Evolutionary conservation across 2,797 vertebrate genomes (phyloP).

Genomic region (Propithecus perrieri): DNA sequence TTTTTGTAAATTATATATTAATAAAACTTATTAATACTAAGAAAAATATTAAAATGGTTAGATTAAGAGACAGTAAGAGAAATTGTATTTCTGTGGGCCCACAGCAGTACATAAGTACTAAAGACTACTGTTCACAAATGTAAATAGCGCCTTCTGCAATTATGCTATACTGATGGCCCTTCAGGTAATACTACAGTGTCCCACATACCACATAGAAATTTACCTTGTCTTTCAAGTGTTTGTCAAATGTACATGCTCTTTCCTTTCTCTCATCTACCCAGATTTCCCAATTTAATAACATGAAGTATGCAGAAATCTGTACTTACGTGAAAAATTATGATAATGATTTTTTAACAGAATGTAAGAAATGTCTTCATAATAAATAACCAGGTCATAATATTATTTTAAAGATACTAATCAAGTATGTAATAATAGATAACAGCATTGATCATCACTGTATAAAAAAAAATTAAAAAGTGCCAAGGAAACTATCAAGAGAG

Average conservation of each 20-base stretch:
- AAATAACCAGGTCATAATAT: background rate
- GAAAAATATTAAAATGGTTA: background rate
- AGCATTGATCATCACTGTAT: background rate
- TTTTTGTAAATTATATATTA: background rate
- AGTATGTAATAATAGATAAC: background rate
- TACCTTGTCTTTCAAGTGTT: background rate
- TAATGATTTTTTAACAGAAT: background rate
- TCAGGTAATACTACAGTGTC: background rate
- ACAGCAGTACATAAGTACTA: background rate
- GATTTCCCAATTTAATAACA: background rate
- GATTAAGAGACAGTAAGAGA: background rate
- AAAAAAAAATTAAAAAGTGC: background rate
- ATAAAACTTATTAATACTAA: background rate
- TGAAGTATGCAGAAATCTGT: background rate
- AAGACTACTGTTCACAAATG: background rate
- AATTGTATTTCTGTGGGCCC: background rate
- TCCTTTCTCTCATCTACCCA: background rate
- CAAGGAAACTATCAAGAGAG: too few relatives aligned
- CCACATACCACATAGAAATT: background rate
- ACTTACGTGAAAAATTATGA: background rate
- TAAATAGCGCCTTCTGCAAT: background rate
- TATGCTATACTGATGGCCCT: fast-evolving
- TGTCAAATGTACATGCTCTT: background rate
- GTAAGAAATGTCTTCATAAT: background rate
- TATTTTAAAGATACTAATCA: background rate